Evolutionary conservation across 1,140 invertebrate species (phyloP), one percentile per base, ranked within the genome.

Genomic region (Reticulitermes speratus): DNA sequence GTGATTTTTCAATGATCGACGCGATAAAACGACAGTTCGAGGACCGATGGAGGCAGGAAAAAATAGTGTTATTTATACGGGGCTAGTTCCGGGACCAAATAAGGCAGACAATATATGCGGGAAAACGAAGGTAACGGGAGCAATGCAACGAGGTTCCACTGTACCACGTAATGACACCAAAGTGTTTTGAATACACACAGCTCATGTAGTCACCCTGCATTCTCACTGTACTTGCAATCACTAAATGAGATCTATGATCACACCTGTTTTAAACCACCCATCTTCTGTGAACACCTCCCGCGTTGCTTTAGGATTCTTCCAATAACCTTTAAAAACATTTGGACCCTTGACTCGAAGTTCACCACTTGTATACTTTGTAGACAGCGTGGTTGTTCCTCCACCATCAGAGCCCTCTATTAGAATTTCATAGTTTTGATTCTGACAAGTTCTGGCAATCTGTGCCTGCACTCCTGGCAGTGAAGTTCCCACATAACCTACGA

Each of bases 201-300:
- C 38, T 38, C 2, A 38, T 2, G 38, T 38, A 38, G 38, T 38
- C 38, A 38, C 38, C 38, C 38, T 38, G 38, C 38, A 38, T 38
- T 38, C 38, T 38, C 5, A 38, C 38, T 38, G 38, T 38, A 38
- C 5, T 2, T 38, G 38, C 38, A 38, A 38, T 38, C 38, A 38
- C 38, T 16, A 55, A 55, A 21, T 21, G 19, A 55, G 52, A 12
- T 55, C 52, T 55, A 16, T 55, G 52, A 16, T 55, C 52, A 92
- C 92, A 93, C 96, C 96, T 32, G 97, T 98, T 90, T 95, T 96
- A 90, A 98, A 98, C 95, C 96, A 98, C 45, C 95, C 95, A 91
- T 97, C 96, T 6, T 90, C 87, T 0, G 96, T 95, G 90, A 97
- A 97, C 87, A 94, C 93, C 81, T 95, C 92, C 86, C 92, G 90